These are phyloP conservation scores for Rhinichthys osculus DNA, from an alignment of 2,797 vertebrate species.

Conservation along the genomic window DNA sequence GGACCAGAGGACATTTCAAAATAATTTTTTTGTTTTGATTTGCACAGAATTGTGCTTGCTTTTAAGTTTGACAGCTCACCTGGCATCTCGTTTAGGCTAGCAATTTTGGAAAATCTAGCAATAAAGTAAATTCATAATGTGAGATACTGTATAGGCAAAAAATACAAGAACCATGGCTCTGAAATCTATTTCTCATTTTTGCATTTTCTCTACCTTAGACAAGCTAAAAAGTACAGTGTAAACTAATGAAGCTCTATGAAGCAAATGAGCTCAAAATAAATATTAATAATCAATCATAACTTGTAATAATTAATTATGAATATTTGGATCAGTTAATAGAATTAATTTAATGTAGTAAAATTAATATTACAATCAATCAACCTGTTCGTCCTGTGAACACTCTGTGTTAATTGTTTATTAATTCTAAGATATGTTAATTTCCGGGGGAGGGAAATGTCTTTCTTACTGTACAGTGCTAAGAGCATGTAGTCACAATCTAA, in stretches of 20 bases:
- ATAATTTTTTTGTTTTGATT: constrained; percentile 16
- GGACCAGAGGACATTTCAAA: constrained; percentile 23
- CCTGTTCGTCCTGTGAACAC: no score
- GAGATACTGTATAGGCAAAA: not conserved
- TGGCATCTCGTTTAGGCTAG: constrained; percentile 1
- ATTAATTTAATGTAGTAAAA: no score
- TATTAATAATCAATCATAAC: no score
- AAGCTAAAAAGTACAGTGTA: not conserved
- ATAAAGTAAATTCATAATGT: not conserved
- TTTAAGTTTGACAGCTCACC: not conserved
- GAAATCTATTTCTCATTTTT: not conserved
- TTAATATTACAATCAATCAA: no score
- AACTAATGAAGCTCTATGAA: not conserved
- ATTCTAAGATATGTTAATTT: no score
- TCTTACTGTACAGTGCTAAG: no score
- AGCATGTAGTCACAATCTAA: no score
- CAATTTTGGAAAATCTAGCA: not conserved
- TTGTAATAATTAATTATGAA: no score
- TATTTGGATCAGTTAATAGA: no score
- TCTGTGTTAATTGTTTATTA: no score
- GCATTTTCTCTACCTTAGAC: not conserved
- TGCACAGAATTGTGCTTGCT: not conserved
- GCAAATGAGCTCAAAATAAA: no score
- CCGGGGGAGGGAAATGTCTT: no score
- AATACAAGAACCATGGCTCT: not conserved